Base-by-base conservation (phyloP, 2,888 invertebrate species). In the Platycheirus rosarum region DNA sequence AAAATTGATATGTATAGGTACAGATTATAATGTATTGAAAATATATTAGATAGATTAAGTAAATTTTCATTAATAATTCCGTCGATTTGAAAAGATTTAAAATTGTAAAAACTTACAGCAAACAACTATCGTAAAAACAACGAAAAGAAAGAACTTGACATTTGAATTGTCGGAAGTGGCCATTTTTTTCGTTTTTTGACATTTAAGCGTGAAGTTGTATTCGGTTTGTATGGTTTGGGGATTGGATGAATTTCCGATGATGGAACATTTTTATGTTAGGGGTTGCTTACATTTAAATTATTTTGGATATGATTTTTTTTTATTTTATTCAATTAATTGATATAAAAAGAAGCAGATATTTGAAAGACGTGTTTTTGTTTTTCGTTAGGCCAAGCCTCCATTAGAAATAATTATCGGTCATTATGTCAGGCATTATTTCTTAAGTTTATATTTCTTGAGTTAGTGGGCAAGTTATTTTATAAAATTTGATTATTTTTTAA, bases 71-170 rank as follows among this genome's bases (percentile, higher is more conserved):
- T 18, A 9, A 78, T 62, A 63, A 70, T 84, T 60, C 29, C 26
- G 26, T 13, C 16, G 75, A 75, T 84, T 63, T 44, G 9, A 5
- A 26, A 13, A 68, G 75, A 84, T 84, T 84, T 37, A 29, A 73
- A 65, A 51, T 80, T 48, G 32, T 6, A 32, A 79, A 87, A 89
- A 89, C 89, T 87, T 88, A 89, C 89, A 88, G 87, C 89, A 87
- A 89, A 89, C 88, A 88, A 89, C 88, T 88, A 86, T 85, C 87
- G 88, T 84, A 88, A 89, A 88, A 87, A 88, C 88, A 88, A 88
- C 88, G 88, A 88, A 89, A 89, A 88, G 89, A 90, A 90, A 88
- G 89, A 89, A 85, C 86, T 87, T 89, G 89, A 89, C 89, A 88
- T 86, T 75, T 87, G 84, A 68, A 13, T 84, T 84, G 87, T 87